Percentiles rank a stretch among this genome's conserved stretches.
Conservation (phyloP, 2,113 vertebrate species). For the Apeltes quadracus region DNA sequence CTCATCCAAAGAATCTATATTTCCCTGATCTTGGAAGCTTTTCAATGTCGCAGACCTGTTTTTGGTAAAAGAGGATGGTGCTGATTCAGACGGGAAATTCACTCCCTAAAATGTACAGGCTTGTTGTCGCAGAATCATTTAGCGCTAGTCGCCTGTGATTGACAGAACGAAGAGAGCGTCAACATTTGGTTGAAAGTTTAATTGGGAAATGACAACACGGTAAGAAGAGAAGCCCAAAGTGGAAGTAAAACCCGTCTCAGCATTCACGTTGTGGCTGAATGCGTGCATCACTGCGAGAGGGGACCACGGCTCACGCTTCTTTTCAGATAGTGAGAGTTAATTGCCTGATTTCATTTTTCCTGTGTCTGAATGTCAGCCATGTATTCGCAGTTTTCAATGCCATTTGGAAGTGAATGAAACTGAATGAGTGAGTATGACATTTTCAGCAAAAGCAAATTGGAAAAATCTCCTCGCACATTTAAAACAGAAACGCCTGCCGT, state of each 20-base stretch:
- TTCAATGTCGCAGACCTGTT: background rate
- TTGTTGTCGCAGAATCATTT: conserved; percentile 10
- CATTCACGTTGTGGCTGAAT: conserved; percentile 15
- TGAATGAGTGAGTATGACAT: conserved; percentile 4
- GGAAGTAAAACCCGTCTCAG: conserved; percentile 14
- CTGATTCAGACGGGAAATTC: background rate
- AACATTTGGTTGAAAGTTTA: conserved; percentile 18
- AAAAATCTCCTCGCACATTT: background rate
- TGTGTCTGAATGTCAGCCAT: background rate
- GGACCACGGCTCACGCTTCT: background rate
- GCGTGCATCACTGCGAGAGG: background rate
- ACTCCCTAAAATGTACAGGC: background rate
- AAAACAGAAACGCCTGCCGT: background rate
- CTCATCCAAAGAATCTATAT: background rate
- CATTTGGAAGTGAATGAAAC: conserved; percentile 1
- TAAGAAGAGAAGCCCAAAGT: conserved; percentile 21
- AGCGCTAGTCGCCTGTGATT: conserved; percentile 12
- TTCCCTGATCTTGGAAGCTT: background rate
- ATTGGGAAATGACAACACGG: conserved; percentile 32
- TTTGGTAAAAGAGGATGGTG: background rate
- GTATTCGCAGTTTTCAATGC: conserved; percentile 6
- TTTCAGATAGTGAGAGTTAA: conserved; percentile 23
- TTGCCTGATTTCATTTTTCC: conserved; percentile 1
- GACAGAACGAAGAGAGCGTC: conserved; percentile 21
- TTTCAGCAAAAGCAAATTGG: conserved; percentile 4